phyloP scores from a whole-genome alignment of 2,797 vertebrate genomes.

The Pithecia hirsuta region DNA sequence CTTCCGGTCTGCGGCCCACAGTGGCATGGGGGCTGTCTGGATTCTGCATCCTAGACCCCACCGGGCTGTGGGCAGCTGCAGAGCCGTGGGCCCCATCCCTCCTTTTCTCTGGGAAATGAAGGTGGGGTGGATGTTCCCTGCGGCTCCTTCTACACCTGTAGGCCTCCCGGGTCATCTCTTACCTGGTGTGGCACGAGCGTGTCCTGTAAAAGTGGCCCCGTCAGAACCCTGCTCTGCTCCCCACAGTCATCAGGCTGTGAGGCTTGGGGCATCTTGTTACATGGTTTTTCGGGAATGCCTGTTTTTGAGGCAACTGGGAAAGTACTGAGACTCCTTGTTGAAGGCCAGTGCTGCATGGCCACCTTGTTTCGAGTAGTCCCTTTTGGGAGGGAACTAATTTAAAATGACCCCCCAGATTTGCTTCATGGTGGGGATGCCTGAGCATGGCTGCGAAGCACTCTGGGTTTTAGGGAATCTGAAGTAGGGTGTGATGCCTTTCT shows the following conservation, averaged over 20 bases:
- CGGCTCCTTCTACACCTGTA: no score
- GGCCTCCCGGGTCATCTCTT: neutral
- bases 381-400: neutral
- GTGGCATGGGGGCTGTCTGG: neutral
- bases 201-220: neutral
- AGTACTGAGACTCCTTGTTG: no score
- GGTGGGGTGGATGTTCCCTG: neutral
- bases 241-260: neutral
- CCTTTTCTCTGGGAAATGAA: no score
- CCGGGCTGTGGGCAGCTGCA: no score
- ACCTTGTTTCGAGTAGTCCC: neutral
- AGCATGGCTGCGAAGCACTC: neutral
- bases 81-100: neutral
- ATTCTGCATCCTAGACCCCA: neutral
- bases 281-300: neutral
- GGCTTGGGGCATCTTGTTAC: no score
- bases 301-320: neutral
- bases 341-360: rapidly evolving
- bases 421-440: rapidly evolving
- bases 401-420: neutral
- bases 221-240: rapidly evolving
- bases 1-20: neutral
- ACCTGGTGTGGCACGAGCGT: no score
- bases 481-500: no score
- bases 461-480: no score